Conservation (phyloP, 1,140 invertebrate species). For the Ostrea denselamellosa region DNA sequence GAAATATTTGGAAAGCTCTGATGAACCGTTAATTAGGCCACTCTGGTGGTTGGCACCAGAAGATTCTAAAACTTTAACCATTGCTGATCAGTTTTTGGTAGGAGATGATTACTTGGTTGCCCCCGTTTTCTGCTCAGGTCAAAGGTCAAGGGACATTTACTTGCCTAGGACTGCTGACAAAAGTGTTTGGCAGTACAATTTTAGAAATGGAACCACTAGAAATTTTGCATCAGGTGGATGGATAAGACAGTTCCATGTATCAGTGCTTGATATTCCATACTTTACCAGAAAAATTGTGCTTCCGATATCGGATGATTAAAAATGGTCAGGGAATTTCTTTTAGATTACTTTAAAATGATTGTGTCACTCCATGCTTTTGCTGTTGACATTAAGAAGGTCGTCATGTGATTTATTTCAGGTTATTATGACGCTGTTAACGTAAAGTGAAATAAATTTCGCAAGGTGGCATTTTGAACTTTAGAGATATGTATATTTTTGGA, state of each 20-base stretch:
- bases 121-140: constrained; percentile 86
- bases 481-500: no score
- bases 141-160: constrained; percentile 85
- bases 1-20: constrained; percentile 83
- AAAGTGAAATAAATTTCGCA: no score
- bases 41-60: constrained; percentile 94
- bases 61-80: constrained; percentile 87
- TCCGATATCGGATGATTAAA: constrained; percentile 5
- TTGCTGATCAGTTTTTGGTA: constrained; percentile 89
- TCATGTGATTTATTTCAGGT: no score
- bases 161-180: constrained; percentile 51
- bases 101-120: constrained; percentile 90
- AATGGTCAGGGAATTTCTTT: background rate
- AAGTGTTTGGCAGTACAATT: constrained; percentile 19
- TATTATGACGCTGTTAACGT: no score
- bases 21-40: constrained; percentile 84
- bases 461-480: no score
- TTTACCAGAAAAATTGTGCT: constrained; percentile 15
- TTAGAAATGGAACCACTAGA: constrained; percentile 19
- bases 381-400: no score
- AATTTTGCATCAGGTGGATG: constrained; percentile 12
- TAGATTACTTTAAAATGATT: no score
- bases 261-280: background rate
- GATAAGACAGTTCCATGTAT: background rate
- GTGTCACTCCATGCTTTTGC: no score